Evolutionary conservation across 1,140 invertebrate genomes (phyloP), one percentile per base, ranked within the genome.

Genomic region (Aphelenchoides besseyi): DNA sequence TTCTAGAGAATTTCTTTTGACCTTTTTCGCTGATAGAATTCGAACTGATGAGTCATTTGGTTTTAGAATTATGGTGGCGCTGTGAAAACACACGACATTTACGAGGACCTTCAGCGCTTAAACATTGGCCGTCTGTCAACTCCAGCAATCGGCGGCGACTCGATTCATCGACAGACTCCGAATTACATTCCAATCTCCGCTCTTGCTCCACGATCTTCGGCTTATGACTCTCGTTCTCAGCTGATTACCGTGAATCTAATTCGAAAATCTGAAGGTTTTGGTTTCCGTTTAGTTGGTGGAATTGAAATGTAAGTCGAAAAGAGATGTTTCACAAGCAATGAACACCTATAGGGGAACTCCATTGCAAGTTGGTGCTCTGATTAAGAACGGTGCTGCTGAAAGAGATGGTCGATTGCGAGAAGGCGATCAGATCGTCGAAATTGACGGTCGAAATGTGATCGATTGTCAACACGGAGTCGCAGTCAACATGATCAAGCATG

Each of bases 241-340:
- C 89, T 93, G 79, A 90, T 91, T 70, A 88, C 90, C 61, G 91
- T 95, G 0, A 90, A 90, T 18, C 85, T 95, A 12, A 89, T 90
- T 36, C 87, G 91, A 63, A 91, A 92, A 83, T 91, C 93, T 63
- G 89, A 89, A 81, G 93, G 93, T n/a, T 96, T 98, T 87, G 95
- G 95, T 2, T 98, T 98, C 87, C 88, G 95, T 75, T 96, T 98
- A 83, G 93, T 98, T 35, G 95, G 95, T 23, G 95, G 95, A 33
- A 94, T 93, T 0, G 95, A 98, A 87, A 87, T 82, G 86, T 84
- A 55, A 76, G 66, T 30, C 63, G 72, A 73, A 75, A 74, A 75
- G 74, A 79, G 69, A 71, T 32, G 71, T 67, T 71, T 23, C 41
- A 48, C 41, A 48, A 12, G 12, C 41, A 48, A 16, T 67, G 55